Percentiles rank a stretch among this genome's conserved stretches.
These are phyloP conservation scores for Ceriagrion tenellum DNA, from an alignment of 2,888 invertebrate species.

Conservation along the genomic window DNA sequence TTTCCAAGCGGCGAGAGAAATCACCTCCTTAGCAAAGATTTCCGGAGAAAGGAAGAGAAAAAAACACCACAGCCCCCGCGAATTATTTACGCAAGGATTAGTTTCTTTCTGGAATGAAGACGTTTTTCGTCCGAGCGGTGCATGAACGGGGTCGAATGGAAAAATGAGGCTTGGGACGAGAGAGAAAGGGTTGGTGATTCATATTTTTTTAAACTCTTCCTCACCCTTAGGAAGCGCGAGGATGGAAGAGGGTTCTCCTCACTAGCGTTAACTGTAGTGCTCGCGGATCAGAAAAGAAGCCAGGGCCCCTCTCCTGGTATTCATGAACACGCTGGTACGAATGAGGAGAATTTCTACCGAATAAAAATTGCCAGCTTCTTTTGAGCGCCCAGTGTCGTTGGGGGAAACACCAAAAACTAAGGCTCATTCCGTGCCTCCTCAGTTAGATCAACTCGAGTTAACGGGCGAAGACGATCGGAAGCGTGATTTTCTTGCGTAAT, in stretches of 20 bases:
- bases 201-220: background rate
- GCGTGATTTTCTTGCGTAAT: background rate
- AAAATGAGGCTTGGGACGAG: conserved; percentile 32
- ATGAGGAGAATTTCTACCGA: background rate
- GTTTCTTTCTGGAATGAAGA: conserved; percentile 56
- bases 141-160: conserved; percentile 31
- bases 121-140: conserved; percentile 32
- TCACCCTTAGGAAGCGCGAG: background rate
- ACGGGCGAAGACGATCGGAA: background rate
- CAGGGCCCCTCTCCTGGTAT: background rate
- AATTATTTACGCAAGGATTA: conserved; percentile 64
- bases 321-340: background rate
- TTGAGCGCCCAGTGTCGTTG: too few relatives aligned
- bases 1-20: conserved; percentile 24
- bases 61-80: background rate
- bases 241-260: background rate
- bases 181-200: background rate
- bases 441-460: background rate
- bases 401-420: background rate
- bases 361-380: conserved; percentile 52
- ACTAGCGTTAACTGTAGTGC: conserved; percentile 7
- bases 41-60: background rate
- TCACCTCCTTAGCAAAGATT: conserved; percentile 42
- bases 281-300: background rate
- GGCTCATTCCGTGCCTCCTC: background rate